Conservation (phyloP, 2,113 vertebrate genomes). For the Rhabdomys dilectus region DNA sequence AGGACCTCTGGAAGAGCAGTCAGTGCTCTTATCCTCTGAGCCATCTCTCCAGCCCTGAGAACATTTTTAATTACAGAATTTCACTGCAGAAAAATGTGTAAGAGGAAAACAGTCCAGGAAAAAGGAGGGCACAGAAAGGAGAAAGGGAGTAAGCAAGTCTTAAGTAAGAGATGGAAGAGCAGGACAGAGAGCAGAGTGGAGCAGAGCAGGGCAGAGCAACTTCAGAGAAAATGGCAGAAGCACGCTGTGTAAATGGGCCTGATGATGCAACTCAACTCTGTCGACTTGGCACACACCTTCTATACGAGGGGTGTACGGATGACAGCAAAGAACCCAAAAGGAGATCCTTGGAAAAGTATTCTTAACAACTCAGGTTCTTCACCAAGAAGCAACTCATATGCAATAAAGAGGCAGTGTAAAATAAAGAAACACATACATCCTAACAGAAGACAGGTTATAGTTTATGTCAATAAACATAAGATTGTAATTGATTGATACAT, state of each 20-base stretch:
- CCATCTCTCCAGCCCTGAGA: no score
- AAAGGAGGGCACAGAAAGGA: not conserved
- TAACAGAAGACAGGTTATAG: conserved; percentile 24
- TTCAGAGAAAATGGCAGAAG: not conserved
- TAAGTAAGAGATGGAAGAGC: not conserved
- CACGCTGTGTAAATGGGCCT: not conserved
- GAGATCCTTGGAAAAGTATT: not conserved
- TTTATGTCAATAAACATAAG: conserved; percentile 13
- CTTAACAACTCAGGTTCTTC: not conserved
- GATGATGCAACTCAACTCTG: not conserved
- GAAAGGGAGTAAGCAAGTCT: not conserved
- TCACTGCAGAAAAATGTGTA: not conserved
- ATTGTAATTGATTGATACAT: not conserved
- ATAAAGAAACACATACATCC: not conserved
- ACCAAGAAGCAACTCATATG: not conserved
- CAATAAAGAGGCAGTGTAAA: not conserved
- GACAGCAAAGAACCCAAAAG: not conserved
- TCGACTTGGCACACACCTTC: not conserved
- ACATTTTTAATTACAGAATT: conserved; percentile 55
- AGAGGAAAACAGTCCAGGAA: not conserved
- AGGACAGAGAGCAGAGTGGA: not conserved
- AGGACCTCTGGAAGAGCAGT: no score
- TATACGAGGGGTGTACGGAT: not conserved
- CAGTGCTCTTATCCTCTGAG: no score
- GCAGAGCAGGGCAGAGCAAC: not conserved